A percentile compares a stretch with the other conserved stretches of the same genome.
Evolutionary conservation across 23 tunicate genomes (phyloP).

Genomic region (Halocynthia roretzi): DNA sequence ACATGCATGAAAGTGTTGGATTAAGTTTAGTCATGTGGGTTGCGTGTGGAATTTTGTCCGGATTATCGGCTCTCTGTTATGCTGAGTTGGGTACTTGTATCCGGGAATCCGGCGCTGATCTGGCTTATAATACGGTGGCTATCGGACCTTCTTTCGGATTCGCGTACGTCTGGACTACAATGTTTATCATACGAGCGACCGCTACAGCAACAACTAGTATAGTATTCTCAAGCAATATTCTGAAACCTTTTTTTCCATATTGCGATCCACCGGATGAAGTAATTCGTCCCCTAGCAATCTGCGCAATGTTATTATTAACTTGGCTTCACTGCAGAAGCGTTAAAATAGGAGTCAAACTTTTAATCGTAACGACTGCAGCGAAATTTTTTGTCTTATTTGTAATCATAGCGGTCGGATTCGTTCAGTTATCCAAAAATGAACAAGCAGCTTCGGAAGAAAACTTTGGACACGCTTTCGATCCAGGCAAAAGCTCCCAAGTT

Average conservation of each 20-base stretch:
- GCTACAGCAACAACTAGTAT: not conserved
- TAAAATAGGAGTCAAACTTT: too few relatives aligned
- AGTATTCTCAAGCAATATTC: not conserved
- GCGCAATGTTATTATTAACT: too few relatives aligned
- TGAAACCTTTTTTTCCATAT: not conserved
- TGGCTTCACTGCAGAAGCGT: too few relatives aligned
- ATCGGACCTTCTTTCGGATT: not conserved
- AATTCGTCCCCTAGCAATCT: not conserved
- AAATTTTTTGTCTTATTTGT: not conserved
- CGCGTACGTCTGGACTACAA: not conserved
- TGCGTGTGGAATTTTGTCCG: conserved; percentile 20
- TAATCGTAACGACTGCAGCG: not conserved
- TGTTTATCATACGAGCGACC: not conserved
- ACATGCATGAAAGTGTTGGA: conserved; percentile 25
- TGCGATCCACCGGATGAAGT: not conserved
- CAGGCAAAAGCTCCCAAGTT: conserved; percentile 11
- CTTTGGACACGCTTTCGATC: conserved; percentile 11
- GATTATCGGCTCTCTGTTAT: conserved; percentile 21
- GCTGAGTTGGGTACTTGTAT: conserved; percentile 18
- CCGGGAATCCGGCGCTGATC: conserved; percentile 22
- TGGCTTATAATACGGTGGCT: not conserved
- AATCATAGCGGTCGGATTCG: not conserved
- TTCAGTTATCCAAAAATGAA: not conserved
- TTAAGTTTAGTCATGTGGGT: conserved; percentile 30
- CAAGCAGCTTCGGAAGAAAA: conserved; percentile 12